Base-by-base conservation (phyloP, 1,140 invertebrate species). In the Leptinotarsa defecta region DNA sequence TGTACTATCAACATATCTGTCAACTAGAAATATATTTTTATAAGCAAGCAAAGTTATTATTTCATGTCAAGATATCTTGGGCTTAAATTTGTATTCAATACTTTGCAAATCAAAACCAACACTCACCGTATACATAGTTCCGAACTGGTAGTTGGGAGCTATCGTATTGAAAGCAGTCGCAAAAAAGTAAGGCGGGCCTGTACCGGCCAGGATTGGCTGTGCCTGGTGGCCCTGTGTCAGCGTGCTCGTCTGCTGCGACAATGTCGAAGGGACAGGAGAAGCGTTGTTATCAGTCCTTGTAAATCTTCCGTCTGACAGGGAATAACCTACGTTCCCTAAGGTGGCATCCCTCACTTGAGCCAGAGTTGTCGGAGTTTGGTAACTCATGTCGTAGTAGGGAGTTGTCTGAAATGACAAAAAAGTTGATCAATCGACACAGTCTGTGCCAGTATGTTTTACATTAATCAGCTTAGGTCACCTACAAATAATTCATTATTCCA, bases 251-350 rank as follows among this genome's bases (percentile, higher is more conserved):
- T 85, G 83, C 73, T 81, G 80, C 4, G 83, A 83, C 17, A 83
- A 72, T 48, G 82, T 83, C 19, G 83, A 82, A 19, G 81, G 83
- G 63, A 94, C 94, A 62, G 94, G 93, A 76, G 92, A 93, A 73
- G 93, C 93, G 86, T 94, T 94, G 85, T 93, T 94, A 85, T 95
- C 94, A 74, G 92, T 92, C 81, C 94, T 52, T 65, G 92, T 88
- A 85, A 94, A 93, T 84, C 94, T 91, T 73, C 89, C 92, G 84
- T 94, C 93, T 76, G 88, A 89, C 13, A 77, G 63, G 81, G 92
- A 92, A 87, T 94, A 95, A 74, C 92, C 91, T 68, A 94, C 92
- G 81, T 89, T 92, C 27, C 91, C 91, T 34, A 88, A 86, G 20
- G 88, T 87, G 75, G 88, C 89, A 83, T 92, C 92, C 74, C 93